These are phyloP conservation scores for Xenentodon cancila DNA, from an alignment of 2,797 vertebrate species.

Conservation along the genomic window DNA sequence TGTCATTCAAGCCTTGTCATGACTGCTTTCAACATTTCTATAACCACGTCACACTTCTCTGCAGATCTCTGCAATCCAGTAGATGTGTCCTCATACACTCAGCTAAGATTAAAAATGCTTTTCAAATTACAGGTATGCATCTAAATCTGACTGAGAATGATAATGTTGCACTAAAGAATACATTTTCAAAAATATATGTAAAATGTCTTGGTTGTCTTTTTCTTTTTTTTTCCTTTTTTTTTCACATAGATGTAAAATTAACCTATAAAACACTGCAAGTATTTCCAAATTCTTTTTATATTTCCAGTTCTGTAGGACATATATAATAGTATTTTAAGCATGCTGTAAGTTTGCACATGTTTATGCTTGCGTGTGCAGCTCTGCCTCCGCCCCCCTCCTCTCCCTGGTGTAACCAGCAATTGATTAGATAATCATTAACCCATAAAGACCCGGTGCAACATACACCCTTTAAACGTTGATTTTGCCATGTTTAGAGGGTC, in stretches of 20 bases:
- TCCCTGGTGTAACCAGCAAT: conserved; percentile 20
- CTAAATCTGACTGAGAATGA: neutral
- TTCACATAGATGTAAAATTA: no score
- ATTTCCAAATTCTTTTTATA: conserved; percentile 4
- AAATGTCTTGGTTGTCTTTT: neutral
- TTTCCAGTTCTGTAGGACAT: neutral
- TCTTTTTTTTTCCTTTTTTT: no score
- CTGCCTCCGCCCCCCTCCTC: neutral
- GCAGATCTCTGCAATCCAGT: neutral
- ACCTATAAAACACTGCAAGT: neutral
- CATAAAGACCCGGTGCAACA: no score
- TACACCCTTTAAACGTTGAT: no score
- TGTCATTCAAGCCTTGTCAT: neutral
- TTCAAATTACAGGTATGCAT: neutral
- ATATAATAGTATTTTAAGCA: neutral
- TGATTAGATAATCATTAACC: conserved; percentile 48
- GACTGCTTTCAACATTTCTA: neutral
- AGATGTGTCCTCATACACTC: neutral
- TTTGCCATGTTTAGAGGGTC: no score
- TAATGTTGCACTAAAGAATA: no score
- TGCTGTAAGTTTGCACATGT: no score
- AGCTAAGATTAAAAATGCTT: neutral
- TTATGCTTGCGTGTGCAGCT: neutral
- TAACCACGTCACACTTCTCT: neutral
- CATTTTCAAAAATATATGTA: no score